Base-by-base conservation (phyloP, 2,797 vertebrate species). In the Knipowitschia caucasica region DNA sequence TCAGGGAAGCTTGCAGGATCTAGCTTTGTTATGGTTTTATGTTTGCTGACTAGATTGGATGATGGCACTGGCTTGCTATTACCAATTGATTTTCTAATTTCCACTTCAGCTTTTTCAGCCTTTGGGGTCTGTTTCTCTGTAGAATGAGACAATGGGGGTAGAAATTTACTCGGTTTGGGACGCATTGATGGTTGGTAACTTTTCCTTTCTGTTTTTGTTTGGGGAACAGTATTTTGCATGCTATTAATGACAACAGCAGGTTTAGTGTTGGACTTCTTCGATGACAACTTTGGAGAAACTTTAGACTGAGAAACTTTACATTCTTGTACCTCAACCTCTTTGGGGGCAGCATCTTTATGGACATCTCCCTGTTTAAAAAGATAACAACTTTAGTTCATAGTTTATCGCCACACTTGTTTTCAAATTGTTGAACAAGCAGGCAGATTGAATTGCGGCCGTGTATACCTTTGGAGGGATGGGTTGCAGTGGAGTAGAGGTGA, bases 401-500 rank as follows among this genome's bases (percentile, higher is more conserved):
- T n/a, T n/a, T n/a, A n/a, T n/a, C n/a, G n/a, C n/a, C n/a, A n/a
- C n/a, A n/a, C n/a, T n/a, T n/a, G n/a, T n/a, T n/a, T n/a, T n/a
- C n/a, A n/a, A n/a, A n/a, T n/a, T n/a, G n/a, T n/a, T n/a, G n/a
- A n/a, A n/a, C n/a, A n/a, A n/a, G n/a, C n/a, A n/a, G n/a, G 12
- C 6, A 33, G 10, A 33, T 1, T 33, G 36, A 39, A 18, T 36
- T 20, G 17, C 21, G 9, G 18, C 35, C 20, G 17, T 38, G 35
- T 10, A 11, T 61, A 88, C 85, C 77, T 86, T 62, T 34, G 47
- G 61, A 49, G 60, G 9, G 26, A 17, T 10, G 2, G 40, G 2
- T 25, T 30, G 24, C 53, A 24, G 45, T 17, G 18, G 21, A 26
- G 1, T 3, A 2, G 1, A 0, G 7, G 15, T 24, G 40, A 21